Evolutionary conservation across 2,113 vertebrate genomes (phyloP), one percentile per base, ranked within the genome.

Genomic region (Carassius carassius): DNA sequence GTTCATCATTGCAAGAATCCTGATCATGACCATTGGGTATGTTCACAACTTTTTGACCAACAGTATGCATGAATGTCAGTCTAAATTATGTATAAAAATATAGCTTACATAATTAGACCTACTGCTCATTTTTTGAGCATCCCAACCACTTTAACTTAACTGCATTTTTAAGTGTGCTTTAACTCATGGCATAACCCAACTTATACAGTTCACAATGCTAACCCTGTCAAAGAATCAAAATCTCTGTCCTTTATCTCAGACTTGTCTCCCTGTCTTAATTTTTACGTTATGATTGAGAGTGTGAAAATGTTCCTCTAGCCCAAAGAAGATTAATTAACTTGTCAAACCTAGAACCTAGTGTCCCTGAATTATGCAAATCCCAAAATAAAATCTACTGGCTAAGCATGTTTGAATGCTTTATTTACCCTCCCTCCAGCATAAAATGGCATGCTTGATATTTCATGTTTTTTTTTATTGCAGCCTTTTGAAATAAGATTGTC

Each of bases 21-120:
- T 92, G 95, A 95, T 92, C 94, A 94, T 94, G 95, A 94, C 58
- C 94, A 94, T 95, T 96, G 96, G 94, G 94, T 96, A 96, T 92
- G 95, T 96, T 91, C 84, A 91, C 91, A 81, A 83, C 92, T 91
- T 88, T 89, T 92, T 92, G 86, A 87, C 91, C 92, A 89, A 86
- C 87, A 86, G 58, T 87, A 88, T 95, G 95, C 94, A 95, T 95
- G 95, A 91, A 86, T 78, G 81, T 74, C 7, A 81, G 67, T 32
- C 44, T 1, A 14, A 81, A 54, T 70, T 72, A 7, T 56, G 19
- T 21, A 69, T 21, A 69, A 67, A 69, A 51, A 51, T 67, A 5
- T 37, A 5, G 21, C 67, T 37, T 70, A 12, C 32, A 70, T 70
- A 11, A 58, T 78, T 78, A 62, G 3, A 78, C 56, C 77, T 37